Base-by-base conservation (phyloP, 2,797 vertebrate genomes). In the Fistularia commersonii region DNA sequence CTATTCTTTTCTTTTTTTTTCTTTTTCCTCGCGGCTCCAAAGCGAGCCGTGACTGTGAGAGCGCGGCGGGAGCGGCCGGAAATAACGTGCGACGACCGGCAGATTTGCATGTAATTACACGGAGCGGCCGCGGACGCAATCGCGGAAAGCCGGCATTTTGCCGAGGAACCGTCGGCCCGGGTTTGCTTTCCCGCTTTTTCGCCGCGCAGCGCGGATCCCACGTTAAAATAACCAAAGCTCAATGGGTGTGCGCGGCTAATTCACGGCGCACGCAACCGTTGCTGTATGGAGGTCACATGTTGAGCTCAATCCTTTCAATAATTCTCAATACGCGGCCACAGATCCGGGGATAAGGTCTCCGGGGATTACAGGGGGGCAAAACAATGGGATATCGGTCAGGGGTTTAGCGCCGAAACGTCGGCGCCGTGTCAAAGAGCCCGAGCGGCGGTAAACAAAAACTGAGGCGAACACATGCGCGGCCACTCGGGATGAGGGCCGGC, bases 301-400 rank as follows among this genome's bases (percentile, higher is more conserved):
- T 79, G 79, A 8, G 54, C 82, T 84, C 82, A 87, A 84, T 85
- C 82, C 83, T 62, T 69, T 71, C 70, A 81, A 53, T 85, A 85
- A 83, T 79, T 81, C 77, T 76, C 59, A 64, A 76, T 78, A 71
- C 72, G 64, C 36, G 9, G 57, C 69, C 56, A 77, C 43, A 73
- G 61, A 82, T 80, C 65, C 58, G 63, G 61, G 79, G 76, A 74
- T 80, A 80, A 80, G 65, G 71, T 64, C 68, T 63, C 71, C 48
- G 44, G 32, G 65, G 73, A 61, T 64, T 82, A 82, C 74, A 57
- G 41, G 39, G 42, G 13, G 12, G 31, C 58, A 44, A 79, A 85
- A 86, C 80, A 86, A 84, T 67, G 55, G 81, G 82, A 82, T 84
- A 81, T 77, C 1, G 14, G 73, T 69, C 64, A 61, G 69, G 68